These are phyloP conservation scores for Lydus trimaculatus DNA, from an alignment of 2,888 invertebrate genomes.

Conservation along the genomic window DNA sequence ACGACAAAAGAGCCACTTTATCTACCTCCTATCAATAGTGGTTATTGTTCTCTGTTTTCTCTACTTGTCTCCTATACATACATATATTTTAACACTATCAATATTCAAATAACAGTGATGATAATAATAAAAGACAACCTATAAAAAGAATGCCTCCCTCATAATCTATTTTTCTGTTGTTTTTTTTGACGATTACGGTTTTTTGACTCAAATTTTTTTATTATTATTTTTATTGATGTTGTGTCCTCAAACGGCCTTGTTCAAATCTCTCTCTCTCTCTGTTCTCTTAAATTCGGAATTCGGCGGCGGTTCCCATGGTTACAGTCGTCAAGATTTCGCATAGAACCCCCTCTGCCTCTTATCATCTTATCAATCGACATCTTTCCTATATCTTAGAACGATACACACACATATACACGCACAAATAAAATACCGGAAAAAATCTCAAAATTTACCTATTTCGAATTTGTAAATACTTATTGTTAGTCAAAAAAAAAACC, in stretches of 20 bases:
- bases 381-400: constrained; percentile 3
- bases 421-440: neutral
- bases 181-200: neutral
- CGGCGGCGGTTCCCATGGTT: constrained; percentile 14
- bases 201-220: neutral
- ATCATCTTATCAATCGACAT: constrained; percentile 5
- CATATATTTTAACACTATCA: neutral
- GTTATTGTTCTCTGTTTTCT: neutral
- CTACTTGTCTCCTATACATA: neutral
- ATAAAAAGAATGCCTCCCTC: neutral
- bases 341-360: neutral
- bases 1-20: neutral
- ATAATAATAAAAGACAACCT: neutral
- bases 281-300: constrained; percentile 10
- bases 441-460: neutral
- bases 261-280: neutral
- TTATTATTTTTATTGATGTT: constrained; percentile 9
- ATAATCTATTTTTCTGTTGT: neutral
- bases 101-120: neutral
- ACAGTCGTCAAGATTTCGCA: constrained; percentile 14
- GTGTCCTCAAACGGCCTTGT: constrained; percentile 7
- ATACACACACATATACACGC: neutral
- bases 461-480: neutral
- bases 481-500: too few species aligned
- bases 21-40: neutral